Conservation (phyloP, 2,113 vertebrate genomes). For the Scortum barcoo region DNA sequence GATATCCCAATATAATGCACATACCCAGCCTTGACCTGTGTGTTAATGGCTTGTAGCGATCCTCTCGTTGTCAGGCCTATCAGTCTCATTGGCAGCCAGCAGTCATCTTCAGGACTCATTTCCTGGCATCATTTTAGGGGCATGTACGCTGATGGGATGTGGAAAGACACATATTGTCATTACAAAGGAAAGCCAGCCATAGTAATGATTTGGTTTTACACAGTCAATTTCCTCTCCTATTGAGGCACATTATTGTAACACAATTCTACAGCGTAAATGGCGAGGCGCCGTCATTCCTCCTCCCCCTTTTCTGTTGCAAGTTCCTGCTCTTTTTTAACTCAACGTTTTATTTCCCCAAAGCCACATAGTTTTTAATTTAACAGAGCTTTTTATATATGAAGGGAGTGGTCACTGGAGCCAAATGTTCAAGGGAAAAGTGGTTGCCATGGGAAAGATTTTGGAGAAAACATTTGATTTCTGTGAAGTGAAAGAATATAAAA, state of each 20-base stretch:
- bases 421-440: constrained; percentile 34
- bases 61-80: constrained; percentile 66
- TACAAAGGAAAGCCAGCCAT: constrained; percentile 82
- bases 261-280: constrained; percentile 70
- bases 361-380: constrained; percentile 60
- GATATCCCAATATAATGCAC: constrained; percentile 29
- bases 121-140: constrained; percentile 76
- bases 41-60: constrained; percentile 58
- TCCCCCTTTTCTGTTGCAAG: constrained; percentile 34
- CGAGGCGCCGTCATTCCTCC: constrained; percentile 41
- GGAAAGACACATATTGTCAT: constrained; percentile 83
- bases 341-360: constrained; percentile 44
- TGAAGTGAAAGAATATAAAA: constrained; percentile 62
- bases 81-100: constrained; percentile 72
- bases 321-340: constrained; percentile 43
- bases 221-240: constrained; percentile 85
- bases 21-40: constrained; percentile 23
- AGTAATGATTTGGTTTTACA: constrained; percentile 83
- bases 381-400: constrained; percentile 38
- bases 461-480: constrained; percentile 61
- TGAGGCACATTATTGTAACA: constrained; percentile 77
- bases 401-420: constrained; percentile 45
- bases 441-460: constrained; percentile 69
- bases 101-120: constrained; percentile 83
- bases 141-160: constrained; percentile 79